Evolutionary conservation across 2,888 invertebrate genomes (phyloP).

Genomic region (Eristalis intricaria): DNA sequence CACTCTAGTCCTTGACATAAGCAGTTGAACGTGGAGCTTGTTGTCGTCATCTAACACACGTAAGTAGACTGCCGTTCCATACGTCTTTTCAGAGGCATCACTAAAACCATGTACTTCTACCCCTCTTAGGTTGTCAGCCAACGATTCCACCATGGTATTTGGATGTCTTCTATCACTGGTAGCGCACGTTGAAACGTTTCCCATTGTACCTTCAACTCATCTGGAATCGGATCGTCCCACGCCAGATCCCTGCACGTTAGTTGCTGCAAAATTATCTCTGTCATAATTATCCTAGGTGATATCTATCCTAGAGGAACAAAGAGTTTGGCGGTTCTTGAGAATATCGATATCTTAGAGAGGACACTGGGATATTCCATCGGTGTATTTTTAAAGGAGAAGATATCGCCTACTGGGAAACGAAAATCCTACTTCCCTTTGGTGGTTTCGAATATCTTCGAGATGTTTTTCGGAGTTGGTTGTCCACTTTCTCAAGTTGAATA

Average conservation of each 20-base stretch:
- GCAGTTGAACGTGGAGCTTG: background rate
- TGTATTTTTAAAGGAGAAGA: too few species aligned
- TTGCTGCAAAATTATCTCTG: too few species aligned
- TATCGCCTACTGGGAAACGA: too few species aligned
- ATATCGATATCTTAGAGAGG: too few species aligned
- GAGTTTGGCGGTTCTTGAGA: slow-evolving; percentile 14
- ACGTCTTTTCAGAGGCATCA: slow-evolving; percentile 15
- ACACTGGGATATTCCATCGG: background rate
- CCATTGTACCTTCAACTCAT: too few species aligned
- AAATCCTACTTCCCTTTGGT: too few species aligned
- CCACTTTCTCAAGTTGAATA: slow-evolving; percentile 29
- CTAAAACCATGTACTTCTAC: background rate
- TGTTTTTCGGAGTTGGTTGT: background rate
- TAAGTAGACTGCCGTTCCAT: too few species aligned
- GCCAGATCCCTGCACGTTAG: too few species aligned
- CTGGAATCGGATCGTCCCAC: slow-evolving; percentile 31
- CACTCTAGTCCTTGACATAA: slow-evolving; percentile 58
- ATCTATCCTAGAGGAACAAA: slow-evolving; percentile 23
- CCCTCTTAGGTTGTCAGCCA: too few species aligned
- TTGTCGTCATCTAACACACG: background rate
- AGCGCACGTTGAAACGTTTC: too few species aligned
- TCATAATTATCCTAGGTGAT: background rate
- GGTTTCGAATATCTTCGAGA: slow-evolving; percentile 13
- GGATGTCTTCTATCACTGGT: too few species aligned
- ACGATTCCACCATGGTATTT: too few species aligned